Evolutionary conservation across 2,888 invertebrate genomes (phyloP).

Genomic region (Lottia scabra): DNA sequence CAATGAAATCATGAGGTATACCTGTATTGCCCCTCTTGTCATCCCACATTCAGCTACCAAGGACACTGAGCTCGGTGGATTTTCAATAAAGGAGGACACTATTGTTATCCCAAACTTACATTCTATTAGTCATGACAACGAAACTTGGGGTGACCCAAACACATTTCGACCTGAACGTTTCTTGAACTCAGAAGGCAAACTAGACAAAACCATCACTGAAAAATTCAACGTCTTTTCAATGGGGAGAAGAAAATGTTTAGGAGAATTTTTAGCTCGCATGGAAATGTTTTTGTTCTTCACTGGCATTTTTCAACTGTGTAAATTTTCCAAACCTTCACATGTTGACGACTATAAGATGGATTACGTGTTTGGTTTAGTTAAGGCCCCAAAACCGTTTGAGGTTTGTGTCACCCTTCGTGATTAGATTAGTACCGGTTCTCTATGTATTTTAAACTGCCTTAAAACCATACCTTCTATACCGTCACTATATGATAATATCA

Average conservation of each 20-base stretch:
- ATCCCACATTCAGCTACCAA: slow-evolving; percentile 41
- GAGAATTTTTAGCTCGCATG: slow-evolving; percentile 47
- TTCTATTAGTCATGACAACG: slow-evolving; percentile 23
- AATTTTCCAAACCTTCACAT: slow-evolving; percentile 15
- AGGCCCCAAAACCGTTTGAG: slow-evolving; percentile 13
- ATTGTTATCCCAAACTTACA: slow-evolving; percentile 24
- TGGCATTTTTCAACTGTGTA: slow-evolving; percentile 38
- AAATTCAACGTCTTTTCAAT: slow-evolving; percentile 37
- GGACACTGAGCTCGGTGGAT: slow-evolving; percentile 28
- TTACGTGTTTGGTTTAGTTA: slow-evolving; percentile 12
- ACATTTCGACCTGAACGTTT: slow-evolving; percentile 29
- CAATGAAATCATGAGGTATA: slow-evolving; percentile 38
- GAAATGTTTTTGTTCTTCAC: slow-evolving; percentile 46
- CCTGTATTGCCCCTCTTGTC: slow-evolving; percentile 35
- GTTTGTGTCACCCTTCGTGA: slow-evolving; percentile 2
- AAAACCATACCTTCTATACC: no score
- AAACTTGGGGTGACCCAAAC: slow-evolving; percentile 30
- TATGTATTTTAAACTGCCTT: no score
- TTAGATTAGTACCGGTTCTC: neutral
- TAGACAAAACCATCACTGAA: slow-evolving; percentile 22
- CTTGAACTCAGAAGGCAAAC: slow-evolving; percentile 14
- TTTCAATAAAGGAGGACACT: slow-evolving; percentile 32
- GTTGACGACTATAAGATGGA: slow-evolving; percentile 7
- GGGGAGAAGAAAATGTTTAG: slow-evolving; percentile 48
- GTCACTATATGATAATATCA: no score